phyloP scores from a whole-genome alignment of 2,888 invertebrate species.

The Eugnorisma glareosa region DNA sequence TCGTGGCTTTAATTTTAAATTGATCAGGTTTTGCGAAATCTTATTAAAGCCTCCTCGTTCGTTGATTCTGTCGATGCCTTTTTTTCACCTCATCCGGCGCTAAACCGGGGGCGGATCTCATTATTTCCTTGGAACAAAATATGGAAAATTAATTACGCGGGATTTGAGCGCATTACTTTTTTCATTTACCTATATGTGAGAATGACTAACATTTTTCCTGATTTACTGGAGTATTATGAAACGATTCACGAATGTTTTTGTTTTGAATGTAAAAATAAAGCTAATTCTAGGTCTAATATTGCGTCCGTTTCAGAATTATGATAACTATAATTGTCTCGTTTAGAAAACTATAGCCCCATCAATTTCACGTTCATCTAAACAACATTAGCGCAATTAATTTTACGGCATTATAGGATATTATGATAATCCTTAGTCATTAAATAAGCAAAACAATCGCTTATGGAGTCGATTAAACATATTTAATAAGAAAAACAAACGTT shows the following conservation, averaged over 20 bases:
- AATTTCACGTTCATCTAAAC: constrained; percentile 51
- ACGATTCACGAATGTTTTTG: constrained; percentile 13
- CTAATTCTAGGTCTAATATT: constrained; percentile 31
- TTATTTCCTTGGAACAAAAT: constrained; percentile 82
- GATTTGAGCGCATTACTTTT: constrained; percentile 73
- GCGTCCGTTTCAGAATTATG: constrained; percentile 46
- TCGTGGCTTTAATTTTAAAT: constrained; percentile 91
- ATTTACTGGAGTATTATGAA: constrained; percentile 29
- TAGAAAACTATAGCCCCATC: constrained; percentile 48
- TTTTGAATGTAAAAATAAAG: constrained; percentile 39
- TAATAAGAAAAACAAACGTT: constrained; percentile 67
- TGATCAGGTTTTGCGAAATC: constrained; percentile 89
- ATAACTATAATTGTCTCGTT: constrained; percentile 48
- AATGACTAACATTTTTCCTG: constrained; percentile 23
- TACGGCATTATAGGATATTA: constrained; percentile 54
- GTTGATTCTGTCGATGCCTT: constrained; percentile 77
- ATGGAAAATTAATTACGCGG: constrained; percentile 85
- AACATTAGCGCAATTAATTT: constrained; percentile 55
- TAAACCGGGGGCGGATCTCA: constrained; percentile 80
- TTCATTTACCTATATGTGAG: constrained; percentile 50
- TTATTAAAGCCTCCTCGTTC: constrained; percentile 85
- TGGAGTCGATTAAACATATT: constrained; percentile 59
- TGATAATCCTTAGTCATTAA: constrained; percentile 54
- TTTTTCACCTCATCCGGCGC: constrained; percentile 78
- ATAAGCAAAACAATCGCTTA: constrained; percentile 61